Percentiles rank a stretch among this genome's conserved stretches.
Conservation (phyloP, 2,113 vertebrate genomes). For the Gyps fulvus region DNA sequence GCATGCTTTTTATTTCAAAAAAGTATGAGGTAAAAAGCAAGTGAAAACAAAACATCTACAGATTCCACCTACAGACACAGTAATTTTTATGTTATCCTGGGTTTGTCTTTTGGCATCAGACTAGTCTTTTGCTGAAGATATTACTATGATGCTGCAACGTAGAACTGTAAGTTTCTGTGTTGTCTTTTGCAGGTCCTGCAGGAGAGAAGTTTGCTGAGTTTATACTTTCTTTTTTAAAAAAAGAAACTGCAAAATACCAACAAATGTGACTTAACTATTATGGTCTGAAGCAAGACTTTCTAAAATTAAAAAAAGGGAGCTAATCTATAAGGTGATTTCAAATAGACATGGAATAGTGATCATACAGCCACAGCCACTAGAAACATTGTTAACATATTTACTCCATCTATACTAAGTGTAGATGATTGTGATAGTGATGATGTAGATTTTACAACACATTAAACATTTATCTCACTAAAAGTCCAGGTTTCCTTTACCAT, state of each 20-base stretch:
- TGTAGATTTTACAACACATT: neutral
- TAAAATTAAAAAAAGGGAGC: neutral
- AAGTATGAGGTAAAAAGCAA: neutral
- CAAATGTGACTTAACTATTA: neutral
- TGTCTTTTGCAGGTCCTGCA: neutral
- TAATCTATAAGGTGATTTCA: neutral
- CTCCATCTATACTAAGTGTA: neutral
- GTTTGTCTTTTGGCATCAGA: neutral
- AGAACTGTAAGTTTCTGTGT: neutral
- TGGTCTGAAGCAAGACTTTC: neutral
- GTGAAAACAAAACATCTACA: neutral
- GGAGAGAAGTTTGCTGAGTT: neutral
- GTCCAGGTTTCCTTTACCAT: neutral
- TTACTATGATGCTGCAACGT: neutral
- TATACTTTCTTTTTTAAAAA: neutral
- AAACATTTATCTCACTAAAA: neutral
- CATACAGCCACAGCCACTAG: neutral
- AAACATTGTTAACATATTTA: neutral
- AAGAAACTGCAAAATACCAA: neutral
- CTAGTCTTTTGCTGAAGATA: neutral
- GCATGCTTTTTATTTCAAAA: neutral
- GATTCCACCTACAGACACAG: neutral
- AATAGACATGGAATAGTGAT: neutral
- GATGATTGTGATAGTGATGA: neutral
- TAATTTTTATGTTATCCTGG: neutral